Conservation (phyloP, 2,888 invertebrate genomes). For the Limnephilus lunatus region DNA sequence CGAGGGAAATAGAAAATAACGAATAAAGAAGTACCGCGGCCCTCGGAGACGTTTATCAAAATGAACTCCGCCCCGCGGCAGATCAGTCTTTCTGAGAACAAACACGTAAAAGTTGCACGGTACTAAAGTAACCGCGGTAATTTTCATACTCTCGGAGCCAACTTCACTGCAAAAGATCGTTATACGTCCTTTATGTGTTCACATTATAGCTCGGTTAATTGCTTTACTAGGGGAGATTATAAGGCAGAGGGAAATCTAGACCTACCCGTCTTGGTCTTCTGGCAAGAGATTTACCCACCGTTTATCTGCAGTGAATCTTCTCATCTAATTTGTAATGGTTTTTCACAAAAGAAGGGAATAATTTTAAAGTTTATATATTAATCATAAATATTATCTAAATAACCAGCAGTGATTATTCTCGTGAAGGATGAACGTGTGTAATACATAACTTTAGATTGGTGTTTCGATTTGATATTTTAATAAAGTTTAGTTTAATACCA, state of each 20-base stretch:
- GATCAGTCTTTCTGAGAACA: slow-evolving; percentile 57
- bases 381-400: background rate
- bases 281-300: background rate
- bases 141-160: slow-evolving; percentile 46
- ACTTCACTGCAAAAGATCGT: slow-evolving; percentile 9
- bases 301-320: background rate
- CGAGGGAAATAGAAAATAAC: slow-evolving; percentile 13
- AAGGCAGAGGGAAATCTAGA: background rate
- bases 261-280: background rate
- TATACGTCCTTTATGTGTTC: slow-evolving; percentile 9
- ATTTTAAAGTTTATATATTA: background rate
- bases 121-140: slow-evolving; percentile 46
- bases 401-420: background rate
- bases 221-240: slow-evolving; percentile 28
- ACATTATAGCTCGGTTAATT: slow-evolving; percentile 25
- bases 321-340: background rate
- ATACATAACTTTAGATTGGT: background rate
- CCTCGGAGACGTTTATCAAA: slow-evolving; percentile 58
- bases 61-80: slow-evolving; percentile 60
- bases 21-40: background rate
- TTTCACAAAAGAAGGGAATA: background rate
- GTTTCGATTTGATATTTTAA: background rate
- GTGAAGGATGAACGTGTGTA: background rate
- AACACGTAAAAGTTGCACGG: slow-evolving; percentile 56
- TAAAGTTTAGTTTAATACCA: no score